Evolutionary conservation across 2,888 invertebrate species (phyloP), one percentile per base, ranked within the genome.

Genomic region (Archaeoteleia sp.): DNA sequence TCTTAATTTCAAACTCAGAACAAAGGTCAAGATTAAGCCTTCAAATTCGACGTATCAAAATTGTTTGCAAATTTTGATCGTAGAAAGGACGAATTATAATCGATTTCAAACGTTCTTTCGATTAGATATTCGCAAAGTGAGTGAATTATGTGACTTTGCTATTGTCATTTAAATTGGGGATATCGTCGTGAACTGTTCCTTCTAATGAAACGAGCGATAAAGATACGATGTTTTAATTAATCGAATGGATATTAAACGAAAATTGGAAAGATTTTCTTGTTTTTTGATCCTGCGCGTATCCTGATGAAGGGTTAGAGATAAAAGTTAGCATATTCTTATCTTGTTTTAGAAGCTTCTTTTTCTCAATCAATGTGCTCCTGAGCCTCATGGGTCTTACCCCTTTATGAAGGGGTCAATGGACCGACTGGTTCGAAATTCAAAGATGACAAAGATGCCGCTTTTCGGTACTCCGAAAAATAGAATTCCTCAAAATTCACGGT

Each of bases 161-260:
- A 63, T 63, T 63, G 55, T 63, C 32, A 63, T 63, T 55, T 15
- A 63, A 63, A 63, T 62, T 32, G 25, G 49, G 37, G 23, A 40
- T 20, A 20, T 20, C 8, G 20, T 23, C 42, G 45, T 29, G 17
- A 32, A 51, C 35, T 14, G 29, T 34, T 42, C 35, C 14, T 46
- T 42, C 29, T 13, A 7, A 25, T 45, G 5, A 1, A 9, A 53
- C 7, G 4, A 7, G 7, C 4, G 7, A 4, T 23, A 7, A 23
- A 23, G 23, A 23, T 23, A 7, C 23, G 23, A 23, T 5, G 4
- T 23, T 23, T 23, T 23, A 23, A 23, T 23, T 23, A 23, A 23
- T 23, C 7, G 7, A 5, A 5, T 23, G 7, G 23, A 23, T 7
- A 23, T 23, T 23, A n/a, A n/a, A n/a, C n/a, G n/a, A n/a, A n/a